phyloP scores from a whole-genome alignment of 2,888 invertebrate species.

The Acrocera orbiculus region DNA sequence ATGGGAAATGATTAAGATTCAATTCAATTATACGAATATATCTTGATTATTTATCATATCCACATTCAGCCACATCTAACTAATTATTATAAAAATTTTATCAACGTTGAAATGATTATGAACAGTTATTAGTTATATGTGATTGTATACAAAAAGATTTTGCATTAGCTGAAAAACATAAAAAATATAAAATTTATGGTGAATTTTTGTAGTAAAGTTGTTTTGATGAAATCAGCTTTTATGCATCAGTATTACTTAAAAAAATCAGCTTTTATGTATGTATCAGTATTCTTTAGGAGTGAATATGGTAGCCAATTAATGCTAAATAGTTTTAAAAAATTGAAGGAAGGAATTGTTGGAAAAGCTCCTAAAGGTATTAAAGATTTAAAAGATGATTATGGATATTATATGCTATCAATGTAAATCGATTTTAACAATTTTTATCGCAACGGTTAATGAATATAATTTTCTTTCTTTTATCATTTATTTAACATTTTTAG shows the following conservation, averaged over 20 bases:
- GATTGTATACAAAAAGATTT: conserved; percentile 93
- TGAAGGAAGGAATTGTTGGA: conserved; percentile 84
- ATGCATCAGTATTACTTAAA: conserved; percentile 73
- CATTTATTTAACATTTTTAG: conserved; percentile 36
- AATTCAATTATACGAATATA: conserved; percentile 80
- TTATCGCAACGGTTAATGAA: conserved; percentile 65
- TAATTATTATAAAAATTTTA: conserved; percentile 91
- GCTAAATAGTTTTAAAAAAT: conserved; percentile 91
- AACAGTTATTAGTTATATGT: conserved; percentile 86
- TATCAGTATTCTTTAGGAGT: conserved; percentile 82
- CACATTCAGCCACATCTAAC: conserved; percentile 90
- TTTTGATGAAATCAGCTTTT: conserved; percentile 69
- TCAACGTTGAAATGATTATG: conserved; percentile 80
- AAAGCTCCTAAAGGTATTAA: conserved; percentile 47
- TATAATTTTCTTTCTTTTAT: conserved; percentile 2
- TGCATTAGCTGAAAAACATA: conserved; percentile 77
- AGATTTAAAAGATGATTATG: conserved; percentile 26
- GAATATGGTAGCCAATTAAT: conserved; percentile 81
- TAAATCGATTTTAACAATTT: conserved; percentile 82
- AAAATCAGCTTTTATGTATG: conserved; percentile 79
- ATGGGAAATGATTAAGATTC: conserved; percentile 85
- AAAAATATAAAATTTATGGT: conserved; percentile 83
- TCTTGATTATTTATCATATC: conserved; percentile 81
- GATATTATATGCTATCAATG: conserved; percentile 73
- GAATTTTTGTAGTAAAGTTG: conserved; percentile 62